Base-by-base conservation (phyloP, 2,888 invertebrate species). In the Sclerodermus sp. region DNA sequence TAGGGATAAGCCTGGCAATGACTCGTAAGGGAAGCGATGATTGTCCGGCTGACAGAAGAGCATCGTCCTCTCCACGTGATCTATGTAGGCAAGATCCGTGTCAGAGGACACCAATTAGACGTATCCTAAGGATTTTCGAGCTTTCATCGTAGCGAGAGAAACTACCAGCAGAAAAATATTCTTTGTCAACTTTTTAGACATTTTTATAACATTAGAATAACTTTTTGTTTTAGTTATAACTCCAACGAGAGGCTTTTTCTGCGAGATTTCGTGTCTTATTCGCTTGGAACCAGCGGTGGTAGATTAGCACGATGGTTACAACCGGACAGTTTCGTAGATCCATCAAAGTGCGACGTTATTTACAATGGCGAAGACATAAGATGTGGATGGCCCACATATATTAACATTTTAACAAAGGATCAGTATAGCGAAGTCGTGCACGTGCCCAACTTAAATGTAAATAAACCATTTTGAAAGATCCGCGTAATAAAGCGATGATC, bases 291-390 rank as follows among this genome's bases (percentile, higher is more conserved):
- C 1, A 87, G 88, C 67, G 97, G 98, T 1, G 96, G 95, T 3
- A 84, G 96, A 46, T 81, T 98, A 59, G 96, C 96, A 0, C 87
- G 92, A 72, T 98, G 97, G 96, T 80, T 98, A 49, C 93, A 96
- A 72, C 95, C 96, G 1, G 93, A 93, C 68, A 88, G 96, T 18
- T 89, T 91, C 60, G 89, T 96, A 42, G 96, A 96, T 79, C 93
- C 96, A 0, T 78, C 85, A 53, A 89, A 90, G 72, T 95, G 94
- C 77, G 92, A 94, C 78, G 85, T 96, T 47, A 82, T 89, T 54
- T 88, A 89, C 66, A 87, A 89, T 30, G 80, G 85, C 46, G 87
- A 87, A 63, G 84, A 87, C 48, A 77, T 87, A 61, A 84, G 89
- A 44, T 91, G 90, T 69, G 91, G 92, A 43, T 91, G 90, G 88